These are phyloP conservation scores for Speoplatyrhinus poulsoni DNA, from an alignment of 2,113 vertebrate genomes.

Conservation along the genomic window DNA sequence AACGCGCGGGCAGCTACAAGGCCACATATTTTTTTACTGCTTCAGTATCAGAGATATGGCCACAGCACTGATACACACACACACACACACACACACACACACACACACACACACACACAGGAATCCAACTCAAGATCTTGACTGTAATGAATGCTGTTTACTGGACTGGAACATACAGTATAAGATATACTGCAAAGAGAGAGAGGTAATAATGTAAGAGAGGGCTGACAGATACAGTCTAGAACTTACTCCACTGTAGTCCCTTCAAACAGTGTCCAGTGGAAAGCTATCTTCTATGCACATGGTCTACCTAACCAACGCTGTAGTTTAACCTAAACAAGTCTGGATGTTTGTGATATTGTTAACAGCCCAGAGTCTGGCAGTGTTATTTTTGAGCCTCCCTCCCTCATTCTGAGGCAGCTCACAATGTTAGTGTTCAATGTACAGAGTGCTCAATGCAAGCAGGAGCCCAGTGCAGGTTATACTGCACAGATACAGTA, in stretches of 20 bases:
- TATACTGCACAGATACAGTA: too few relatives aligned
- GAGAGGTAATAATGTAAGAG: not conserved
- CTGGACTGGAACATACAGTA: not conserved
- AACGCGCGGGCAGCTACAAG: constrained; percentile 24
- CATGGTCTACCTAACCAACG: too few relatives aligned
- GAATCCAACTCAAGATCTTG: not conserved
- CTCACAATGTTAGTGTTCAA: constrained; percentile 18
- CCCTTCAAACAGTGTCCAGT: not conserved
- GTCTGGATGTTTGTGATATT: constrained; percentile 61
- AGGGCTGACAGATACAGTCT: not conserved
- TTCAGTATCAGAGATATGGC: constrained; percentile 2
- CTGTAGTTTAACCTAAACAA: constrained; percentile 39
- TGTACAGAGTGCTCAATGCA: not conserved
- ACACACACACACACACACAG: not conserved
- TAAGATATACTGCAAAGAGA: not conserved
- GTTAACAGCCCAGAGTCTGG: constrained; percentile 44
- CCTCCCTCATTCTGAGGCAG: not conserved
- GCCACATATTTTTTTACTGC: constrained; percentile 32
- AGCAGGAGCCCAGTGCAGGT: too few relatives aligned
- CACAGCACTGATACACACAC: not conserved
- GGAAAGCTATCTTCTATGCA: too few relatives aligned
- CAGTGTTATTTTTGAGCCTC: constrained; percentile 46
- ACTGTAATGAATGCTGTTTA: not conserved
- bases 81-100: not conserved
- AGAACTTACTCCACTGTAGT: constrained; percentile 1